Percentiles rank a stretch among this genome's conserved stretches.
phyloP scores from a whole-genome alignment of 2,797 vertebrate genomes.

The Emys orbicularis region DNA sequence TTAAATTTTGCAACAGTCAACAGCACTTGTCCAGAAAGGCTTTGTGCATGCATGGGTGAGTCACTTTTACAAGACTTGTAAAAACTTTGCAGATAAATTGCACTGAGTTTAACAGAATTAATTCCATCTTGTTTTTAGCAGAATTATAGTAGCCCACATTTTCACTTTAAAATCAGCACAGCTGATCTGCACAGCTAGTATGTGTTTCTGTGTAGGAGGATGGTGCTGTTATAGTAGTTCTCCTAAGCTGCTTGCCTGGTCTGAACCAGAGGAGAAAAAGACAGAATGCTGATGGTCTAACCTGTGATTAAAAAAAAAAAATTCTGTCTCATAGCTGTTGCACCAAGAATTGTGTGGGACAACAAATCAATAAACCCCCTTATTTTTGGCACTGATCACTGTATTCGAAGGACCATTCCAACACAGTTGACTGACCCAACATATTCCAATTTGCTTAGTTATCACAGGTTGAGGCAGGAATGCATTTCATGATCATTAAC shows the following conservation, averaged over 20 bases:
- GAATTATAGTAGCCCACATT: neutral
- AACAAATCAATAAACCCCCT: neutral
- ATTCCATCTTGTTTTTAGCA: neutral
- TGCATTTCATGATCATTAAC: neutral
- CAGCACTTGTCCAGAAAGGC: neutral
- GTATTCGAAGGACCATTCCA: neutral
- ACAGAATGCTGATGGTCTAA: neutral
- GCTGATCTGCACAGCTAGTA: slow-evolving; percentile 8
- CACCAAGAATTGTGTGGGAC: neutral
- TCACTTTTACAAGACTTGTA: neutral
- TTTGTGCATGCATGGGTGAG: neutral
- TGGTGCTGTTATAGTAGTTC: neutral
- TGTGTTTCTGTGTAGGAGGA: neutral
- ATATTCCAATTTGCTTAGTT: neutral
- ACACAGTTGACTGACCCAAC: neutral
- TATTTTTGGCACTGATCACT: fast-evolving
- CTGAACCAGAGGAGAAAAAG: neutral
- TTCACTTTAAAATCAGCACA: slow-evolving; percentile 34
- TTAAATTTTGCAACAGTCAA: neutral
- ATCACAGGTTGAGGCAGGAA: neutral
- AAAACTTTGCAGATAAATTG: slow-evolving; percentile 2
- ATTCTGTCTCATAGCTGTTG: neutral
- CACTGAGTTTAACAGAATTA: neutral
- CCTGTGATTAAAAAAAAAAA: neutral
- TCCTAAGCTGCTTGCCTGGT: neutral